These are phyloP conservation scores for Gnathonemus echidnorhynchus DNA, from an alignment of 2,113 vertebrate species.

Conservation along the genomic window DNA sequence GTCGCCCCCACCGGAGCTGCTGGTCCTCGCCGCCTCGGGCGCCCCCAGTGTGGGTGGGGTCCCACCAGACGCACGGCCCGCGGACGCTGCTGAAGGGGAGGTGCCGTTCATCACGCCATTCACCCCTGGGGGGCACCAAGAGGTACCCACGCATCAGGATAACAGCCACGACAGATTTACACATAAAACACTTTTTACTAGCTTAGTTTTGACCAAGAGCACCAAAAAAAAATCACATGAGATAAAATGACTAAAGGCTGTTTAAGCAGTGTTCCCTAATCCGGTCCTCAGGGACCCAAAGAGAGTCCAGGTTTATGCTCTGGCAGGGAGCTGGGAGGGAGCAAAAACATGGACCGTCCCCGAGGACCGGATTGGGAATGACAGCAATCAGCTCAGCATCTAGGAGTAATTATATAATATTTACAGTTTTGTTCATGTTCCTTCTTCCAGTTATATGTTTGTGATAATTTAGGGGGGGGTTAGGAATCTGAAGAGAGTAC, in stretches of 20 bases:
- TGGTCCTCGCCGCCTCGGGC: constrained; percentile 64
- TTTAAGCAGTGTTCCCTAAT: neutral
- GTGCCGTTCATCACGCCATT: constrained; percentile 89
- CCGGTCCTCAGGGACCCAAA: neutral
- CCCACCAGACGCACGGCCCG: constrained; percentile 63
- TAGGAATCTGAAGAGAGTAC: constrained; percentile 45
- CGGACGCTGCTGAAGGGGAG: constrained; percentile 63
- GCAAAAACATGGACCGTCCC: no score
- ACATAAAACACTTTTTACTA: neutral
- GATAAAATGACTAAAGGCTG: neutral
- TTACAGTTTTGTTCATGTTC: neutral
- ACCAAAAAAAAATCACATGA: neutral
- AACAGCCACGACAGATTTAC: neutral
- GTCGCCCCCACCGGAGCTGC: constrained; percentile 61
- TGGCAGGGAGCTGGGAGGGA: no score
- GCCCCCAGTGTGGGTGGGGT: constrained; percentile 57
- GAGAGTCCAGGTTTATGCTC: neutral
- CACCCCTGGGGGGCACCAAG: constrained; percentile 59
- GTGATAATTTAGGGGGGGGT: neutral
- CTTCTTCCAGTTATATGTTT: neutral
- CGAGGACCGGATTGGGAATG: neutral
- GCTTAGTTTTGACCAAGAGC: neutral
- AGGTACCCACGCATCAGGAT: neutral
- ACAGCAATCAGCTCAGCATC: neutral
- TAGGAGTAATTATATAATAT: neutral